Base-by-base conservation (phyloP, 2,797 vertebrate genomes). In the Melopsittacus undulatus region DNA sequence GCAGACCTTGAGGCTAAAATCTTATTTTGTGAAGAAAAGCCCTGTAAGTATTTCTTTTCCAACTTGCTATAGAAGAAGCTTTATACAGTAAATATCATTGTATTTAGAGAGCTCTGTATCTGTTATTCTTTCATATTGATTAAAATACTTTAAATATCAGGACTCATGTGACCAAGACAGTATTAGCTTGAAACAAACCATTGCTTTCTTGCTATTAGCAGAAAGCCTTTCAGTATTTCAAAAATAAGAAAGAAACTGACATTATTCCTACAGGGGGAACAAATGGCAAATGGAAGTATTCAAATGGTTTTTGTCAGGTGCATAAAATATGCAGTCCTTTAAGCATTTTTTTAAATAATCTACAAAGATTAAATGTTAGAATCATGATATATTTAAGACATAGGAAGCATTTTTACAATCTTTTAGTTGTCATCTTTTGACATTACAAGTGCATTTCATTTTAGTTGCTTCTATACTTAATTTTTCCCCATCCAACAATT, bases 71-170 rank as follows among this genome's bases (percentile, higher is more conserved):
- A 1, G 34, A 89, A 80, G 49, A 85, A 54, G 29, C 18, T 96
- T 95, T 95, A 81, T 91, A 86, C 24, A 85, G 56, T 74, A 87
- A 93, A 92, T 64, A 86, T 29, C 67, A 72, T 88, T 89, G 59
- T 70, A 87, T 91, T 94, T 92, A 70, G 19, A 81, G 54, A 92
- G 61, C 30, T 97, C 78, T 95, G 17, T 17, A 18, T 80, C 62
- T 93, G 75, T 91, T 96, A 78, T 94, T 89, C 87, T 92, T 93
- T 93, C 59, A 95, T 87, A 91, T 90, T 94, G 79, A 97, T 94
- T 95, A 95, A 96, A 93, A 34, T 84, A 80, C 40, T 94, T 67
- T 89, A 97, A 96, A 93, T 97, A 94, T 92, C 91, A 90, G 40
- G 75, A 74, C 18, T 82, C 32, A 75, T 22, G 17, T 94, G 85